phyloP scores from a whole-genome alignment of 1,140 invertebrate species.

The Brachystomella parvula region DNA sequence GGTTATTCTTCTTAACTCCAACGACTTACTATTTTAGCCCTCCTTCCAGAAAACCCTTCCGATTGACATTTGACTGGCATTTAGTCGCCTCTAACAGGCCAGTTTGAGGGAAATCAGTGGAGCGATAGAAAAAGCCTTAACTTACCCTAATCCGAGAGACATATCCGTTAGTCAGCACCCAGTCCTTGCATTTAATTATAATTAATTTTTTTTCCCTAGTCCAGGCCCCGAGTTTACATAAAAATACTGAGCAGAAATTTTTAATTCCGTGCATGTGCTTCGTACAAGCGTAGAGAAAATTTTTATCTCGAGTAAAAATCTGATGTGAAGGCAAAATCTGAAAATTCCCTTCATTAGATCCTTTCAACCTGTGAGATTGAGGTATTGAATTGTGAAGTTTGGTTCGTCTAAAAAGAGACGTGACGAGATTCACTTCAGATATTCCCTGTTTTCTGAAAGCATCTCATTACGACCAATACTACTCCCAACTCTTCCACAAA shows the following conservation, averaged over 20 bases:
- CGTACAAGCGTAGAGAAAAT: neutral
- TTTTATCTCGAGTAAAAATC: neutral
- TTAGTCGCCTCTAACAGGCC: constrained; percentile 38
- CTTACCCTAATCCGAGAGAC: constrained; percentile 7
- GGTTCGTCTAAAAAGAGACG: neutral
- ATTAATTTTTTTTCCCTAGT: too few species aligned
- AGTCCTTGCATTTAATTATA: too few species aligned
- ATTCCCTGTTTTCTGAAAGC: neutral
- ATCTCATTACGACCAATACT: constrained; percentile 25
- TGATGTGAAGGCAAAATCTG: constrained; percentile 12
- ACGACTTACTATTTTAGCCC: neutral
- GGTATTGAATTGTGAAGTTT: neutral
- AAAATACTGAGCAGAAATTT: too few species aligned
- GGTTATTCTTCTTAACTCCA: constrained; percentile 9
- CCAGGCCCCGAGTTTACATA: too few species aligned
- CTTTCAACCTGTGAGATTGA: constrained; percentile 9
- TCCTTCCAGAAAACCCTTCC: neutral
- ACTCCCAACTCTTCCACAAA: constrained; percentile 20
- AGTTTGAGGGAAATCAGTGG: constrained; percentile 34
- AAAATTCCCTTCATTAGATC: constrained; percentile 17
- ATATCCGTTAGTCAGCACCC: too few species aligned
- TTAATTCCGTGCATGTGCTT: neutral
- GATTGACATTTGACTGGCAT: constrained; percentile 40
- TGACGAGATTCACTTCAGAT: neutral
- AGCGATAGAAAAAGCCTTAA: constrained; percentile 26